Evolutionary conservation across 2,113 vertebrate genomes (phyloP), one percentile per base, ranked within the genome.

Genomic region (Athene noctua): DNA sequence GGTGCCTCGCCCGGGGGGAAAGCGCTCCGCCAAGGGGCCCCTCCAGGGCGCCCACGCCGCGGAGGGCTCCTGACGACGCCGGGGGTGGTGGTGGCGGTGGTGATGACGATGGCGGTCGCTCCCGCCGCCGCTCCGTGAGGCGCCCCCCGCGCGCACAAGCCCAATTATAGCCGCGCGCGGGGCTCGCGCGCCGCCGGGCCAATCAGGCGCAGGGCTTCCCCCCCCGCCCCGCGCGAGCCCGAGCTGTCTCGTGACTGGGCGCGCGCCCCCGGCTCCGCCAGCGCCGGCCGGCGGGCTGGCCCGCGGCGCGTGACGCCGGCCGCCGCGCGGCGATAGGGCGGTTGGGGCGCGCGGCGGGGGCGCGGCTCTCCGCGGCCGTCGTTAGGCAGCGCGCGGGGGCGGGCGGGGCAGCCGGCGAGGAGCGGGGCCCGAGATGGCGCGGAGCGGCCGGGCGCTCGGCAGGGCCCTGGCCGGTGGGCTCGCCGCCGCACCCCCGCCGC

Each of bases 391-490:
- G 17, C 67, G 55, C 79, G 86, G 36, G 30, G 29, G 42, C 18
- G 40, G 32, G 47, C 34, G 40, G 63, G 36, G 77, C 15, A n/a
- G 49, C 16, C n/a, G 52, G 38, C 13, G n/a, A 58, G 51, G 46
- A 8, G 74, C n/a, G 61, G 59, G 26, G 72, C 9, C 18, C 47
- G 67, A n/a, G 20, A 97, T 96, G 96, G 8, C 82, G 91, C 96
- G 94, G 82, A 96, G 71, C 66, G 91, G 94, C 3, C 83, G 83
- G 36, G 86, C 83, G 13, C 80, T 96, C 11, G 72, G 91, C 58
- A 96, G 75, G 77, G 95, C 61, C 32, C 84, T 96, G 47, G 73
- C 58, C 9, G 49, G 88, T 13, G 57, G 85, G 49, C n/a, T 95
- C 27, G 67, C 34, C 27, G 23, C 29, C 40, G 30, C 65, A n/a